Evolutionary conservation across 2,113 vertebrate species (phyloP), one percentile per base, ranked within the genome.

Genomic region (Lepus timidus): DNA sequence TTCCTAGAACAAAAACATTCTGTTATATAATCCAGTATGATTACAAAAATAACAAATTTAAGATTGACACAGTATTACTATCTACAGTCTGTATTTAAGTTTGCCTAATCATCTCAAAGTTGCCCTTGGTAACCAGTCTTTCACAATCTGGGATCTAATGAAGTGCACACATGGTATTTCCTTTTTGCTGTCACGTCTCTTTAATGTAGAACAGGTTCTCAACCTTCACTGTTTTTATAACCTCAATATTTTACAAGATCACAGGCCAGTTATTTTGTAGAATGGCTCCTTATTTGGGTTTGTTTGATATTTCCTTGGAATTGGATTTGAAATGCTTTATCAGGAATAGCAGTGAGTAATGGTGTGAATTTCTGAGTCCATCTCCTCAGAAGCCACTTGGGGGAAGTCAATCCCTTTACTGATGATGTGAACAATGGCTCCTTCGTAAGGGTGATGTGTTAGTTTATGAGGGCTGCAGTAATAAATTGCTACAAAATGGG

Each of bases 11-110:
- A 86, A 70, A 12, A 33, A 20, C 64, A 79, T 75, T 81, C 29
- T 85, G 39, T 76, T 52, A 49, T 62, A 61, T 83, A 76, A 86
- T 68, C 16, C 25, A 80, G 9, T 44, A 68, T 39, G 19, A 85
- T 73, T 67, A 74, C 12, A 36, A 75, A 89, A 95, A 17, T 4
- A 76, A 33, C 49, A 88, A 76, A 87, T 88, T 44, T 92, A 81
- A 87, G 8, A 81, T 88, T 51, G 94, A 70, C 68, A 62, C 11
- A 81, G 19, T 71, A 44, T 31, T 74, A 65, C 61, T 74, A 51
- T 13, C 58, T 31, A 76, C 6, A 39, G 86, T 80, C 36, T 1
- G 5, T 73, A 84, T 39, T 79, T 58, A 67, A 52, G 12, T 65
- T 65, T 88, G 84, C 23, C 27, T 39, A 68, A 9, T 64, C 84